These are phyloP conservation scores for Rhabdomys pumilio DNA, from an alignment of 2,797 vertebrate species.

Conservation along the genomic window DNA sequence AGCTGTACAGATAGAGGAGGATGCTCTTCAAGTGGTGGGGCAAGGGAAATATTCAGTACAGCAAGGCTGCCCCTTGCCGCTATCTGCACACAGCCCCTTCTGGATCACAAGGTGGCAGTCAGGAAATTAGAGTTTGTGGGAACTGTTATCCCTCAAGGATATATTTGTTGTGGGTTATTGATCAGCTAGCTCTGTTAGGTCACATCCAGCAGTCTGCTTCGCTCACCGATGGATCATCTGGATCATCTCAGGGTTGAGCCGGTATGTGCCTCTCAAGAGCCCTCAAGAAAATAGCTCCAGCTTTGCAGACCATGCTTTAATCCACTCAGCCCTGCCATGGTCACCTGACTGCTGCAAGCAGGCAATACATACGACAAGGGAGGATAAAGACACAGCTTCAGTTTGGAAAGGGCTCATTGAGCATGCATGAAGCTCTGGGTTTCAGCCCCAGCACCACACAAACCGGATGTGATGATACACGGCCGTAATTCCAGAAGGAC, in stretches of 20 bases:
- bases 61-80: not conserved
- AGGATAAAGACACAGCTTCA: not conserved
- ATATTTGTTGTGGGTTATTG: not conserved
- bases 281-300: not conserved
- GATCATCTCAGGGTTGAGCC: not conserved
- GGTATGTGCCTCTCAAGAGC: not conserved
- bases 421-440: not conserved
- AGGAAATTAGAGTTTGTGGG: not conserved
- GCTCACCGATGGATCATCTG: not conserved
- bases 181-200: not conserved
- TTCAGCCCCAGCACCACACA: not conserved
- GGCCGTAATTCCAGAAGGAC: not conserved
- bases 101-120: not conserved
- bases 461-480: not conserved
- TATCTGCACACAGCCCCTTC: not conserved
- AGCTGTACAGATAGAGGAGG: not conserved
- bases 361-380: too few relatives aligned
- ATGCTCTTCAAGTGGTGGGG: not conserved
- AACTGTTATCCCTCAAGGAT: not conserved
- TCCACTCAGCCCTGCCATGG: not conserved
- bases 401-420: not conserved
- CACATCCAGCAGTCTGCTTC: not conserved
- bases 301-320: too few relatives aligned
- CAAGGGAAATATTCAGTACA: not conserved
- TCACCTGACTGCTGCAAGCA: too few relatives aligned